Evolutionary conservation across 30 jellyfish, hydroid and myxozoan genomes (phyloP), one percentile per base, ranked within the genome.

Genomic region (Cassiopea xamachana): DNA sequence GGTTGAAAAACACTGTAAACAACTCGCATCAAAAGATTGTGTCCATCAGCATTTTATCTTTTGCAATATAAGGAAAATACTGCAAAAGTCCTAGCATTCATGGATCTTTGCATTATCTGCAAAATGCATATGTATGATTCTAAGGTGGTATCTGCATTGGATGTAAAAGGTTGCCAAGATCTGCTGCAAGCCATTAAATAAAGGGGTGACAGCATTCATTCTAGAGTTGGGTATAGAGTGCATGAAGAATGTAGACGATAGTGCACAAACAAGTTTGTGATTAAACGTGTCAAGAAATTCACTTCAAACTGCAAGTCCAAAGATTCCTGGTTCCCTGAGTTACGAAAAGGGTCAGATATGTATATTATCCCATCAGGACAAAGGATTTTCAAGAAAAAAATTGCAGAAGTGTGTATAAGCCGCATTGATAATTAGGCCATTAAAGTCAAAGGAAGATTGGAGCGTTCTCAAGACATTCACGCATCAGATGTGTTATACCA

Each of bases 401-500:
- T 90, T 46, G 78, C 77, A 73, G 89, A 90, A 74, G 71, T 72
- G 12, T 91, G 97, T 79, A 1, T 59, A 61, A 84, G 81, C 87
- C 85, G 97, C 77, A 64, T 61, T 46, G 95, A 76, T 75, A 91
- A 51, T 79, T 91, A 95, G 91, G 91, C 94, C 12, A 76, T 47
- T 73, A 60, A 64, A 59, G 91, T 91, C 7, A 76, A 84, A 48
- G 91, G 83, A 60, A 77, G 87, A 75, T 48, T 91, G 89, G 82
- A 39, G 86, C 74, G 19, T 46, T 48, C 83, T 27, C 81, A 47
- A 51, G 91, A 74, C 80, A 78, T 90, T 60, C 93, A 71, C 50
- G 93, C 97, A 61, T 70, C 87, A 3, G 64, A 55, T 55, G 64
- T 10, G 12, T 10, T 84, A 60, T 91, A 74, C 87, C 97, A 82